Percentiles rank a stretch among this genome's conserved stretches.
These are phyloP conservation scores for Mirza zaza DNA, from an alignment of 2,113 vertebrate species.

Conservation along the genomic window DNA sequence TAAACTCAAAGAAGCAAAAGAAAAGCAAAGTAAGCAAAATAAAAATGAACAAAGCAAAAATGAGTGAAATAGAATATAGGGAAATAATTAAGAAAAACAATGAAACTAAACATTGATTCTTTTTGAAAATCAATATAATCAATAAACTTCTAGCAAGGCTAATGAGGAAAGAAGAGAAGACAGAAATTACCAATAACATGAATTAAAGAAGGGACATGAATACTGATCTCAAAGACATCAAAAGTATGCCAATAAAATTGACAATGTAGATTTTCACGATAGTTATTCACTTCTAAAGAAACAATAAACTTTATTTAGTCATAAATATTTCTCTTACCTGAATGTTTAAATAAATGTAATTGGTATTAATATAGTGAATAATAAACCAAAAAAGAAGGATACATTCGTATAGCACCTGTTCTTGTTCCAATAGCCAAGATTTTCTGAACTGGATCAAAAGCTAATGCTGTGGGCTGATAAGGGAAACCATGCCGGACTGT, in stretches of 20 bases:
- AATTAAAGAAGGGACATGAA: background rate
- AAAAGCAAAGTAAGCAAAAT: background rate
- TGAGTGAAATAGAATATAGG: background rate
- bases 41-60: background rate
- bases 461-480: constrained; percentile 95
- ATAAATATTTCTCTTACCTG: constrained; percentile 76
- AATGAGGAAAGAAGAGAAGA: background rate
- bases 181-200: background rate
- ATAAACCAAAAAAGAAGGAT: constrained; percentile 89
- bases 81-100: background rate
- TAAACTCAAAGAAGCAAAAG: too few species aligned
- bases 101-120: background rate
- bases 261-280: background rate
- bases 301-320: background rate
- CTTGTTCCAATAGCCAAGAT: constrained; percentile 96
- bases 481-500: constrained; percentile 98
- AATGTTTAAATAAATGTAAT: constrained; percentile 31
- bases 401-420: constrained; percentile 96
- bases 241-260: constrained; percentile 24
- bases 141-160: background rate
- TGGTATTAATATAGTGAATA: constrained; percentile 44
- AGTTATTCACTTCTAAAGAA: background rate
- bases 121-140: constrained; percentile 2
- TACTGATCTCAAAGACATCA: background rate
- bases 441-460: constrained; percentile 98